A percentile compares a stretch with the other conserved stretches of the same genome.
Conservation (phyloP, 1,140 invertebrate genomes). For the Calosoma granatense region DNA sequence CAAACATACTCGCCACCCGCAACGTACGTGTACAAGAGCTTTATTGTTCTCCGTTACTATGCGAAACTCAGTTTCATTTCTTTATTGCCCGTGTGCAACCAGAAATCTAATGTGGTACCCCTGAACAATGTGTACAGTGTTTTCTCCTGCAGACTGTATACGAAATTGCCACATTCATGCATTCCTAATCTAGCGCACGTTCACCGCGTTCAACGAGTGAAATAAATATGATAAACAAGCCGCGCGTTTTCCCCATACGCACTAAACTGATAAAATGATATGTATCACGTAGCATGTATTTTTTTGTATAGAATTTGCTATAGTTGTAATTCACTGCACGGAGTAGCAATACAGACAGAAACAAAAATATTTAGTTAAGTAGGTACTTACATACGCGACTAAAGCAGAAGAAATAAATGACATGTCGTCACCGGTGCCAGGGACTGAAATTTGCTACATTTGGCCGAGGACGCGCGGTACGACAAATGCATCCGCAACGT, state of each 20-base stretch:
- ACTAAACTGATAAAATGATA: too few species aligned
- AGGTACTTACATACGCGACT: too few species aligned
- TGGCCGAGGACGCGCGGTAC: not conserved
- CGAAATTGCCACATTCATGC: not conserved
- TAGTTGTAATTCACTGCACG: too few species aligned
- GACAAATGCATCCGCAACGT: not conserved
- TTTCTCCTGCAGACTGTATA: not conserved
- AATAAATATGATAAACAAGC: not conserved
- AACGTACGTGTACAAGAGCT: not conserved
- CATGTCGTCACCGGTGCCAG: too few species aligned
- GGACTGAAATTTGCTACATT: not conserved
- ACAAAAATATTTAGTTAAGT: too few species aligned
- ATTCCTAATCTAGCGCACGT: not conserved
- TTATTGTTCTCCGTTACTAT: not conserved
- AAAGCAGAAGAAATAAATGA: too few species aligned
- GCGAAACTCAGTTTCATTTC: constrained; percentile 2
- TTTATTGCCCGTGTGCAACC: not conserved
- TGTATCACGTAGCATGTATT: too few species aligned
- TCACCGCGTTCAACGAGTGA: not conserved
- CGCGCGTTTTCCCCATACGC: not conserved
- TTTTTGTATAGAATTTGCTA: too few species aligned
- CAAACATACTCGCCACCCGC: not conserved
- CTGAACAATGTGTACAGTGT: not conserved
- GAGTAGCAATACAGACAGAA: too few species aligned
- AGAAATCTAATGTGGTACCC: not conserved